Conservation (phyloP, 1,140 invertebrate genomes). For the Planococcus citri region DNA sequence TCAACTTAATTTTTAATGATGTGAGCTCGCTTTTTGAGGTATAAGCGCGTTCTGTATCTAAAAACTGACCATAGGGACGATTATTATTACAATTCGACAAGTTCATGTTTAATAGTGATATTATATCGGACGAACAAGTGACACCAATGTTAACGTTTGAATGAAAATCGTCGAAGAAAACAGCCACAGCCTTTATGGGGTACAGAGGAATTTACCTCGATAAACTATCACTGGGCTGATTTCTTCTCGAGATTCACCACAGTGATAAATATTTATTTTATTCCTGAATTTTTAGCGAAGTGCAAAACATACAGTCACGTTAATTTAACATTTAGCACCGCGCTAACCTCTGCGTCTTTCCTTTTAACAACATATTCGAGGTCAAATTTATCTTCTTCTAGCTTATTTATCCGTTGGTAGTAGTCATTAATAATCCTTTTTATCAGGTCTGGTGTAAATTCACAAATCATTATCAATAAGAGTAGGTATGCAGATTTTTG, state of each 20-base stretch:
- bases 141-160: slow-evolving; percentile 1
- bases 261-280: too few relatives aligned
- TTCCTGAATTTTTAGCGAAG: not conserved
- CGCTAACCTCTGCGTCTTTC: slow-evolving; percentile 86
- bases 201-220: too few relatives aligned
- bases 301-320: slow-evolving; percentile 1
- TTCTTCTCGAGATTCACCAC: not conserved
- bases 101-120: not conserved
- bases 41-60: too few relatives aligned
- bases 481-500: too few relatives aligned
- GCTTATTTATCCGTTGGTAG: slow-evolving; percentile 68
- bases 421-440: slow-evolving; percentile 72
- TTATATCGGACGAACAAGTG: slow-evolving; percentile 6
- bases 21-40: too few relatives aligned
- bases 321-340: slow-evolving; percentile 17
- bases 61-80: not conserved
- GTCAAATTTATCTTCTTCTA: slow-evolving; percentile 96
- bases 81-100: slow-evolving; percentile 8
- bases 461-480: not conserved
- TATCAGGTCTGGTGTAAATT: slow-evolving; percentile 45
- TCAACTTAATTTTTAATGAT: too few relatives aligned
- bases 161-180: not conserved
- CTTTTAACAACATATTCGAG: slow-evolving; percentile 92
- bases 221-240: not conserved
- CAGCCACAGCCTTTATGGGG: not conserved